Percentiles rank a stretch among this genome's conserved stretches.
Conservation (phyloP, 2,888 invertebrate species). For the Protodeltote pygarga region DNA sequence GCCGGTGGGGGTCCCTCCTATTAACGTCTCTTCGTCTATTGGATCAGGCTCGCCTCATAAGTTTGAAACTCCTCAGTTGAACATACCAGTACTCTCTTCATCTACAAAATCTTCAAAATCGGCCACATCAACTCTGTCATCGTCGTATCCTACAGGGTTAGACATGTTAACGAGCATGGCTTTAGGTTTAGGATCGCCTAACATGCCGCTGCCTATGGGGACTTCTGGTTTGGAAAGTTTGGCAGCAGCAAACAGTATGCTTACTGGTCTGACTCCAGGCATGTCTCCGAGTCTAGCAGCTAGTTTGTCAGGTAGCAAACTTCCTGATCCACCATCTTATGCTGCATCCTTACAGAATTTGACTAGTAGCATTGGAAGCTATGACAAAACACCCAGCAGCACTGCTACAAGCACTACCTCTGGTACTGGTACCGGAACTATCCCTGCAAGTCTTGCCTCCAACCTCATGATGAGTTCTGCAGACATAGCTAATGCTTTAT, state of each 20-base stretch:
- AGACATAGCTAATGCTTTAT: constrained; percentile 89
- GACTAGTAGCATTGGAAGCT: constrained; percentile 74
- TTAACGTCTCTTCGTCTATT: constrained; percentile 79
- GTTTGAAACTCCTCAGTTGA: constrained; percentile 85
- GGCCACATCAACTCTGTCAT: constrained; percentile 82
- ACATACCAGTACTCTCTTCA: constrained; percentile 87
- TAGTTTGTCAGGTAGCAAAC: constrained; percentile 74
- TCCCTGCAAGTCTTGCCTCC: constrained; percentile 85
- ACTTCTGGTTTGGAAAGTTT: constrained; percentile 79
- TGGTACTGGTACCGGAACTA: constrained; percentile 74
- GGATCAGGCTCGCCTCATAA: constrained; percentile 85
- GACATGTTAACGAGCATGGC: constrained; percentile 86
- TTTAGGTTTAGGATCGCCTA: constrained; percentile 76
- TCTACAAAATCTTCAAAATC: constrained; percentile 88
- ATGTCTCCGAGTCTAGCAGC: constrained; percentile 78
- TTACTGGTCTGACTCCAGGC: constrained; percentile 75
- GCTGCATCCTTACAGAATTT: constrained; percentile 80
- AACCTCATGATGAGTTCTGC: constrained; percentile 88
- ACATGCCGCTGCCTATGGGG: constrained; percentile 77
- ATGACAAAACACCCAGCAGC: constrained; percentile 80
- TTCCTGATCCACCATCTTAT: constrained; percentile 81
- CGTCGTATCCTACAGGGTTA: constrained; percentile 80
- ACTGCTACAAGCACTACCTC: constrained; percentile 82
- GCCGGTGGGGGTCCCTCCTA: constrained; percentile 82
- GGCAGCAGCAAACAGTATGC: constrained; percentile 83